Evolutionary conservation across 2,888 invertebrate genomes (phyloP).

Genomic region (Rutpela maculata): DNA sequence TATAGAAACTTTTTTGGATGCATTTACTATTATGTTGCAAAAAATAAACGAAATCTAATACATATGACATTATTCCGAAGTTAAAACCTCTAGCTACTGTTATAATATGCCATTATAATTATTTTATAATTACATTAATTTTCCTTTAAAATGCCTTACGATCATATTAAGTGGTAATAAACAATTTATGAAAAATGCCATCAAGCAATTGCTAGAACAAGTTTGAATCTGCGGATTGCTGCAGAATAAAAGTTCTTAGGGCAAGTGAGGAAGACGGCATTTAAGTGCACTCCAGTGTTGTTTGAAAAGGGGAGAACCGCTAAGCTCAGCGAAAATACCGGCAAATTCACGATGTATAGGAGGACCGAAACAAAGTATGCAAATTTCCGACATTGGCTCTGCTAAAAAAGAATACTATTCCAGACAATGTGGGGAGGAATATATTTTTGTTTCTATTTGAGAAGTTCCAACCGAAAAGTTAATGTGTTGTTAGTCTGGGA

Average conservation of each 20-base stretch:
- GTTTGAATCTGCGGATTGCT: slow-evolving; percentile 45
- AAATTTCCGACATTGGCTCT: slow-evolving; percentile 51
- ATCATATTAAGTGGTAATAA: background rate
- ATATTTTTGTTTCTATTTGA: slow-evolving; percentile 38
- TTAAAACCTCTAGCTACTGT: too few relatives aligned
- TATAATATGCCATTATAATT: too few relatives aligned
- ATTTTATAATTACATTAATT: too few relatives aligned
- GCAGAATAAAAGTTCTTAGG: slow-evolving; percentile 48
- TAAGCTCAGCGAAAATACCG: slow-evolving; percentile 58
- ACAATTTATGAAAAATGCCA: background rate
- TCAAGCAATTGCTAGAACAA: background rate
- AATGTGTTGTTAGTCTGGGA: background rate
- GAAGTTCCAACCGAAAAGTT: background rate
- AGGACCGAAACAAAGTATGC: slow-evolving; percentile 56
- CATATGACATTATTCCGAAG: too few relatives aligned
- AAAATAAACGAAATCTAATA: too few relatives aligned
- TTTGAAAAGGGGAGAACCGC: slow-evolving; percentile 54
- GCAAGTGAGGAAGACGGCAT: slow-evolving; percentile 47
- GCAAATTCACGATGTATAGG: slow-evolving; percentile 52
- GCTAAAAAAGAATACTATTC: slow-evolving; percentile 52
- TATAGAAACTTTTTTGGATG: too few relatives aligned
- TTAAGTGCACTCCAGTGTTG: slow-evolving; percentile 60
- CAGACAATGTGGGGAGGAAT: slow-evolving; percentile 48
- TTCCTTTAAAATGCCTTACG: too few relatives aligned
- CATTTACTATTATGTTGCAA: too few relatives aligned